A percentile compares a stretch with the other conserved stretches of the same genome.
Conservation (phyloP, 2,797 vertebrate genomes). For the Natrix natrix region DNA sequence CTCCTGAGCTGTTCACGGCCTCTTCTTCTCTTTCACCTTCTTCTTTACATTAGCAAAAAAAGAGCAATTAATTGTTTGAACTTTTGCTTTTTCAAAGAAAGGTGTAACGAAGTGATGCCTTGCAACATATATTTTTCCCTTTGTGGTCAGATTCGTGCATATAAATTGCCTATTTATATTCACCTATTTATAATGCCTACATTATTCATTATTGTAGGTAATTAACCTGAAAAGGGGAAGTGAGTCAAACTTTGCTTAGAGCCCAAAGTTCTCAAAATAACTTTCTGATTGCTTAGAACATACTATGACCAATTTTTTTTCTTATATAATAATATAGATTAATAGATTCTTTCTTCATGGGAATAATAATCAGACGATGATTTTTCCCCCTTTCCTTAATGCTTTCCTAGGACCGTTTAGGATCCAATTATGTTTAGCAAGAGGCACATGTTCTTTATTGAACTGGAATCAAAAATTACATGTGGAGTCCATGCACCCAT, state of each 20-base stretch:
- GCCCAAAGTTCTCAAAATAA: slow-evolving; percentile 49
- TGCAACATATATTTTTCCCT: slow-evolving; percentile 1
- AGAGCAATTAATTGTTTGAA: background rate
- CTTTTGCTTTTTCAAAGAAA: background rate
- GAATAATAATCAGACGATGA: slow-evolving; percentile 1
- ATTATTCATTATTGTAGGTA: slow-evolving; percentile 51
- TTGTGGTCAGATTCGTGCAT: background rate
- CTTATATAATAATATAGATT: background rate
- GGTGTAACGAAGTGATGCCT: background rate
- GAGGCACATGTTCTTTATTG: background rate
- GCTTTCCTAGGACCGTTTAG: background rate
- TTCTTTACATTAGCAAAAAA: background rate
- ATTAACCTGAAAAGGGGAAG: slow-evolving; percentile 54
- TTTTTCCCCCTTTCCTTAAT: background rate
- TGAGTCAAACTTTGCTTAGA: slow-evolving; percentile 48
- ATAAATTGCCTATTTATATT: slow-evolving; percentile 42
- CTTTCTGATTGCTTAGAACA: slow-evolving; percentile 40
- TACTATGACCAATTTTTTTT: background rate
- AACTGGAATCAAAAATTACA: background rate
- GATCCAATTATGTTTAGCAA: background rate
- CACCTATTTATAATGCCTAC: slow-evolving; percentile 39
- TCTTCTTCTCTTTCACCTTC: background rate
- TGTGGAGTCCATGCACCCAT: background rate
- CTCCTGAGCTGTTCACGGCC: background rate
- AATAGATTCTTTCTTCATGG: background rate